phyloP scores from a whole-genome alignment of 30 jellyfish, hydroid and myxozoan species.

The Catostylus mosaicus region DNA sequence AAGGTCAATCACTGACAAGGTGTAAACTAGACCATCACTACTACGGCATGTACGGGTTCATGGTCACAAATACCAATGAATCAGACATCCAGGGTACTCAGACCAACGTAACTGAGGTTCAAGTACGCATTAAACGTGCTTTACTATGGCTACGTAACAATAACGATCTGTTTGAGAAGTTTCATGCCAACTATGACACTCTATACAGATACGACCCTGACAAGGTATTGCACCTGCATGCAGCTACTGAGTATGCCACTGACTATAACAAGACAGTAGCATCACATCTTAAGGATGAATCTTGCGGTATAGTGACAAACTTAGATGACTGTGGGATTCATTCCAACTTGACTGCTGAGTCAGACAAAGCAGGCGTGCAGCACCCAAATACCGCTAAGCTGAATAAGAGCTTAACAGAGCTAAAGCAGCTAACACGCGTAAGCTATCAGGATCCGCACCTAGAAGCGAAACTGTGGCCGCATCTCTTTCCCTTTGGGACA shows the following conservation, averaged over 20 bases:
- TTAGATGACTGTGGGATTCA: neutral
- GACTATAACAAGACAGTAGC: neutral
- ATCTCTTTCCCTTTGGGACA: slow-evolving; percentile 1
- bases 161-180: neutral
- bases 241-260: neutral
- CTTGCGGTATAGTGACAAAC: neutral
- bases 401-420: neutral
- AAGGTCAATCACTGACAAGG: neutral
- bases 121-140: slow-evolving; percentile 9
- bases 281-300: neutral
- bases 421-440: neutral
- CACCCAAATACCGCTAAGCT: neutral
- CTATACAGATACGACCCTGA: slow-evolving; percentile 12
- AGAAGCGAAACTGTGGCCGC: slow-evolving; percentile 38
- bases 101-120: neutral
- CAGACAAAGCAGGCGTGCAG: slow-evolving; percentile 9
- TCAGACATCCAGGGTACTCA: too few relatives aligned
- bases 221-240: neutral
- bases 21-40: neutral
- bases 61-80: neutral
- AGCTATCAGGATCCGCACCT: neutral
- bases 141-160: slow-evolving; percentile 6
- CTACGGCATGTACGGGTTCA: slow-evolving; percentile 28
- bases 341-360: neutral
- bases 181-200: slow-evolving; percentile 17